Evolutionary conservation across 2,113 vertebrate genomes (phyloP), one percentile per base, ranked within the genome.

Genomic region (Dryoscopus gambensis): DNA sequence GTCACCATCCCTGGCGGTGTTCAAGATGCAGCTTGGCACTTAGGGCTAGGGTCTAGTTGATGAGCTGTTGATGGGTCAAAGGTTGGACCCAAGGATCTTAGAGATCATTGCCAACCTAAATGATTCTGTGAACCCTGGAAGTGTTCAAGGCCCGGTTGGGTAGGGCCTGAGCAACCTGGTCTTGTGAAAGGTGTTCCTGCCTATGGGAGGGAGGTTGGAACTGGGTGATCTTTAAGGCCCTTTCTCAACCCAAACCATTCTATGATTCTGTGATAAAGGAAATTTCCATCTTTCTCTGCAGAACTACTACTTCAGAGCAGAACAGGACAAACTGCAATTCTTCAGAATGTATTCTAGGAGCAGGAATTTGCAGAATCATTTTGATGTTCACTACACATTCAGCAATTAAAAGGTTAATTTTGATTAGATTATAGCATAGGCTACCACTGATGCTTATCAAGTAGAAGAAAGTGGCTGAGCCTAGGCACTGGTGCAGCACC

Each of bases 311-410:
- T 47, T 81, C 49, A 52, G 35, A 91, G 28, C 59, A 59, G 24
- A 40, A 18, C 53, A 91, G 37, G 37, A 79, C 40, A 49, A 89
- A 46, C 15, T 27, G 30, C 37, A 65, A 2, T 42, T 55, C 30
- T 55, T 62, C 67, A 67, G 59, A 46, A 49, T 4, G 1, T 50
- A 50, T 64, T 87, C 53, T 40, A 21, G 63, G 55, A 89, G 39
- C 24, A 65, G 68, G 52, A 76, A 77, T 67, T 44, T 76, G 37
- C 21, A 79, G 53, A 71, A 77, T 56, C 0, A 15, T 55, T 90
- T 70, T 67, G 24, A 75, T 11, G 7, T 46, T 77, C 0, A 0
- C 39, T 59, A 31, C 13, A 1, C 44, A 52, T n/a, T 64, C 35
- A 85, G 33, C 9, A 28, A 24, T 64, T 75, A 52, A 74, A 83